These are phyloP conservation scores for Drosophila pseudoobscura DNA, from an alignment of 1,140 invertebrate species.

Conservation along the genomic window DNA sequence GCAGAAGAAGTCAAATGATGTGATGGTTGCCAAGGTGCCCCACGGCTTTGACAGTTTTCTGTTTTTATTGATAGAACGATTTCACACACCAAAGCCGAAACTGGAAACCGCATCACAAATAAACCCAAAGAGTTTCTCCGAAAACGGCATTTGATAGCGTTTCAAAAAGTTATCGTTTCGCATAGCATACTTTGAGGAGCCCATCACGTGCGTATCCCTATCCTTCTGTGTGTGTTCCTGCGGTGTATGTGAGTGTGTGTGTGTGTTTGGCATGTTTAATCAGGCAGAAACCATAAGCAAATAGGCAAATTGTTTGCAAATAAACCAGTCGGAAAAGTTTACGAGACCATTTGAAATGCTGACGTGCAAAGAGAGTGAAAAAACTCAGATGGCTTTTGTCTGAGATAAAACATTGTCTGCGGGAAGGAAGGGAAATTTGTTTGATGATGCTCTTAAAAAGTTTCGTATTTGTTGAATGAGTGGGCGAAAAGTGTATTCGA, in stretches of 20 bases:
- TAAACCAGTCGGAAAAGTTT: slow-evolving; percentile 45
- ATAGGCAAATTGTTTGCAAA: slow-evolving; percentile 59
- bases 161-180: slow-evolving; percentile 45
- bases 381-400: slow-evolving; percentile 28
- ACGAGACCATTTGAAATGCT: slow-evolving; percentile 21
- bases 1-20: slow-evolving; percentile 10
- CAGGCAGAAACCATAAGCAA: slow-evolving; percentile 59
- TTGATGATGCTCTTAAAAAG: slow-evolving; percentile 10
- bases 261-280: slow-evolving; percentile 69
- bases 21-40: slow-evolving; percentile 40
- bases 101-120: slow-evolving; percentile 10
- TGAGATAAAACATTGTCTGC: slow-evolving; percentile 16
- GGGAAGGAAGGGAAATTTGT: slow-evolving; percentile 3
- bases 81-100: slow-evolving; percentile 10
- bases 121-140: slow-evolving; percentile 7
- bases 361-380: slow-evolving; percentile 14
- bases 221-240: neutral
- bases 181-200: slow-evolving; percentile 36
- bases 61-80: slow-evolving; percentile 26
- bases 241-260: slow-evolving; percentile 14
- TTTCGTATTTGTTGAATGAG: neutral
- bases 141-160: slow-evolving; percentile 56
- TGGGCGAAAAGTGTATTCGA: neutral
- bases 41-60: slow-evolving; percentile 29
- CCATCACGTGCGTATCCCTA: slow-evolving; percentile 11